phyloP scores from a whole-genome alignment of 2,888 invertebrate genomes.

The Harpalus rufipes region DNA sequence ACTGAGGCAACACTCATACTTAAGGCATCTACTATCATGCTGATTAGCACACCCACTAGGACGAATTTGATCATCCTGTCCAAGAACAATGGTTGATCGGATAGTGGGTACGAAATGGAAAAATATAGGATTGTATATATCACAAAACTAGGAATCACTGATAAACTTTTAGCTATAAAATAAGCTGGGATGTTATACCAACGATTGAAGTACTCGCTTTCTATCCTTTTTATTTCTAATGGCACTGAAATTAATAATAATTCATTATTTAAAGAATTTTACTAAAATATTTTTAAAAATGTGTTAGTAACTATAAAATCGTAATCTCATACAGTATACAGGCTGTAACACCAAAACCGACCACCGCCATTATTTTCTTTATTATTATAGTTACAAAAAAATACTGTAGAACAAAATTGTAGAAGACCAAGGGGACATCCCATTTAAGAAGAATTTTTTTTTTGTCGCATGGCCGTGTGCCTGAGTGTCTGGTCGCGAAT shows the following conservation, averaged over 20 bases:
- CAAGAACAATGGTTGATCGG: slow-evolving; percentile 84
- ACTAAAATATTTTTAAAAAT: no score
- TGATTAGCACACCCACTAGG: slow-evolving; percentile 82
- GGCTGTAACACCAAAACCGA: no score
- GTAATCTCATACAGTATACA: no score
- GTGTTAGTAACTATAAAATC: no score
- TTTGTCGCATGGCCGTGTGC: no score
- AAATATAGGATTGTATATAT: slow-evolving; percentile 83
- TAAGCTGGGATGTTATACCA: slow-evolving; percentile 88
- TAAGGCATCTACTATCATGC: slow-evolving; percentile 82
- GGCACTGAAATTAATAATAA: slow-evolving; percentile 81
- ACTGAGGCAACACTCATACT: slow-evolving; percentile 33
- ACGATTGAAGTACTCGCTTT: slow-evolving; percentile 87
- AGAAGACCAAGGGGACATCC: no score
- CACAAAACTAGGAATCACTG: slow-evolving; percentile 84
- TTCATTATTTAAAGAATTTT: no score
- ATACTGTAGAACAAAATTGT: no score
- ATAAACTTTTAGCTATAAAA: slow-evolving; percentile 83
- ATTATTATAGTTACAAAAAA: no score
- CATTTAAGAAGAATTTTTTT: no score
- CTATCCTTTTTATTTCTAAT: slow-evolving; percentile 84
- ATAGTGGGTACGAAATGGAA: slow-evolving; percentile 83
- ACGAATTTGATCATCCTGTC: slow-evolving; percentile 83
- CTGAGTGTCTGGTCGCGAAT: no score
- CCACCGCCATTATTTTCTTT: no score